phyloP scores from a whole-genome alignment of 2,888 invertebrate genomes.

The Orthonevra nobilis region DNA sequence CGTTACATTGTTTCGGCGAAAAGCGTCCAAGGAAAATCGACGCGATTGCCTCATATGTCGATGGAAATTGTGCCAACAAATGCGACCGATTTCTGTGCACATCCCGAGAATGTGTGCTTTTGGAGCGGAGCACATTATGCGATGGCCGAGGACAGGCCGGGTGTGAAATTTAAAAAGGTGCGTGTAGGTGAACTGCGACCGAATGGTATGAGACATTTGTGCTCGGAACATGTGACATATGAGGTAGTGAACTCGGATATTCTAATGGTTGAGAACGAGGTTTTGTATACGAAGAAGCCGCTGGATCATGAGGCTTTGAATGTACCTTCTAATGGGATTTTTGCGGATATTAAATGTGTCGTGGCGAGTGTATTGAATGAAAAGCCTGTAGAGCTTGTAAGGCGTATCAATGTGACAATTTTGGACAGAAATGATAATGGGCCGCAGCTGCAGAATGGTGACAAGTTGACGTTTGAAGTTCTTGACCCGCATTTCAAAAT shows the following conservation, averaged over 20 bases:
- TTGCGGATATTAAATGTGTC: conserved; percentile 77
- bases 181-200: conserved; percentile 80
- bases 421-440: conserved; percentile 96
- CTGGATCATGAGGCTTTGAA: conserved; percentile 80
- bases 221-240: conserved; percentile 81
- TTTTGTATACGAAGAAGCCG: conserved; percentile 78
- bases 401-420: conserved; percentile 82
- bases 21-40: conserved; percentile 40
- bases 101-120: conserved; percentile 77
- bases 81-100: conserved; percentile 74
- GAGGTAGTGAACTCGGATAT: conserved; percentile 77
- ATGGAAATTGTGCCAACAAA: conserved; percentile 75
- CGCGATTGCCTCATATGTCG: conserved; percentile 76
- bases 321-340: conserved; percentile 73
- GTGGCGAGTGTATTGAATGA: conserved; percentile 74
- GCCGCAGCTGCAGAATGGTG: conserved; percentile 84
- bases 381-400: conserved; percentile 71
- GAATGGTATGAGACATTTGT: conserved; percentile 80
- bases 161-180: conserved; percentile 72
- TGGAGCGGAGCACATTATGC: conserved; percentile 77
- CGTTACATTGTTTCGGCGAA: conserved; percentile 76
- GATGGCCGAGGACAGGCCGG: conserved; percentile 74
- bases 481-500: conserved; percentile 77
- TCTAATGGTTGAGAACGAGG: conserved; percentile 78
- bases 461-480: conserved; percentile 74